phyloP scores from a whole-genome alignment of 2,888 invertebrate species.

The Schizaphis graminum region DNA sequence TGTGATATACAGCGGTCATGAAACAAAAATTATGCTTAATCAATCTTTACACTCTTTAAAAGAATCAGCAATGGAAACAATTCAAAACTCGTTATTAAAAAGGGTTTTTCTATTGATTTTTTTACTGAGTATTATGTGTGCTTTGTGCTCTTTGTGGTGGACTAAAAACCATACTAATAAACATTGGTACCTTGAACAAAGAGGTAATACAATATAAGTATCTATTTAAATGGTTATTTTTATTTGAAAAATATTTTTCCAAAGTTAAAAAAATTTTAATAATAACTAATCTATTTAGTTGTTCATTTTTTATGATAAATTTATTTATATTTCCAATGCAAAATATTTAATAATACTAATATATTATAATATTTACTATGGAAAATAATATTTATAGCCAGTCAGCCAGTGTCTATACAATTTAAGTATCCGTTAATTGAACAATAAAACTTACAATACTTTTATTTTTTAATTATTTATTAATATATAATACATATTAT shows the following conservation, averaged over 20 bases:
- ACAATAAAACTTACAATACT: neutral
- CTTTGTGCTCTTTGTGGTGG: slow-evolving; percentile 92
- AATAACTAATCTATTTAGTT: neutral
- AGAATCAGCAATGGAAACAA: slow-evolving; percentile 53
- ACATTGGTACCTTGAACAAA: slow-evolving; percentile 90
- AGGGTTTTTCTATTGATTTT: neutral
- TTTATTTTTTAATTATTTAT: neutral
- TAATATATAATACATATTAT: neutral
- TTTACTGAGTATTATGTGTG: slow-evolving; percentile 72
- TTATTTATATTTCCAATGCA: neutral
- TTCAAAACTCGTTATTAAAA: slow-evolving; percentile 31
- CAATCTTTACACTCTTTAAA: slow-evolving; percentile 38
- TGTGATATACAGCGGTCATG: slow-evolving; percentile 65
- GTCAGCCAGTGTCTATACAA: neutral
- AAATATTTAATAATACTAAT: neutral
- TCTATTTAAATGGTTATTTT: neutral
- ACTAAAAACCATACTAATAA: slow-evolving; percentile 75
- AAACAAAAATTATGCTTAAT: slow-evolving; percentile 66
- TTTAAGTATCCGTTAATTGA: neutral
- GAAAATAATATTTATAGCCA: neutral
- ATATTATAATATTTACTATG: neutral
- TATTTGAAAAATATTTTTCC: neutral
- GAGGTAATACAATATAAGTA: slow-evolving; percentile 73
- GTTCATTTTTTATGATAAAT: neutral
- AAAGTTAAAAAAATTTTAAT: neutral